Evolutionary conservation across 2,888 invertebrate species (phyloP).

Genomic region (Melanotus villosus): DNA sequence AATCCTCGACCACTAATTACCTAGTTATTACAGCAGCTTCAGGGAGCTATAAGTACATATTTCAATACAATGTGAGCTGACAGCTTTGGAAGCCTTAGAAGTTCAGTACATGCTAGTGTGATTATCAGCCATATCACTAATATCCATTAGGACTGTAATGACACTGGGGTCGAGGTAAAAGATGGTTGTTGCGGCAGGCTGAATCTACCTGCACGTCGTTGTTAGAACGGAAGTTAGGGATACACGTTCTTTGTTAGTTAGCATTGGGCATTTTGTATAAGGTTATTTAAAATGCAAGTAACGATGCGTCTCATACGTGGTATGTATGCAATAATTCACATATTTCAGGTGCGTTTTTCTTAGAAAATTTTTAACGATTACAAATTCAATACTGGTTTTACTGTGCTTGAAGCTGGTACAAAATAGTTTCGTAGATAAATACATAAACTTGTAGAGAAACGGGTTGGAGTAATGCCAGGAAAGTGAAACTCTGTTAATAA

Average conservation of each 20-base stretch:
- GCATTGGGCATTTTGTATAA: constrained; percentile 3
- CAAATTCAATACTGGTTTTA: too few species aligned
- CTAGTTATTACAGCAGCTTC: neutral
- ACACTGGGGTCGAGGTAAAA: neutral
- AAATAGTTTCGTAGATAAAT: too few species aligned
- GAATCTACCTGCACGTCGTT: constrained; percentile 21
- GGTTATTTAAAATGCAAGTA: constrained; percentile 21
- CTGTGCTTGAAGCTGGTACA: too few species aligned
- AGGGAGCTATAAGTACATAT: constrained; percentile 2
- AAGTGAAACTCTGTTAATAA: too few species aligned
- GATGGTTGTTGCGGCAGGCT: constrained; percentile 4
- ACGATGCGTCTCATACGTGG: constrained; percentile 20
- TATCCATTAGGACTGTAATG: neutral
- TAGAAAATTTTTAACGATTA: neutral
- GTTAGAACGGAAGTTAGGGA: constrained; percentile 16
- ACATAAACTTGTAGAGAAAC: too few species aligned
- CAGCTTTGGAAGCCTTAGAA: constrained; percentile 13
- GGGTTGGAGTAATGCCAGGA: too few species aligned
- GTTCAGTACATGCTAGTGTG: neutral
- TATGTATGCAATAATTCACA: neutral
- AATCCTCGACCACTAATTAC: neutral
- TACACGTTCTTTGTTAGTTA: constrained; percentile 31
- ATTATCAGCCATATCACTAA: constrained; percentile 3
- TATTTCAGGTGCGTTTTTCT: neutral
- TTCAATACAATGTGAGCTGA: constrained; percentile 20